Evolutionary conservation across 2,797 vertebrate genomes (phyloP).

Genomic region (Cynodonichthys magdalenae): DNA sequence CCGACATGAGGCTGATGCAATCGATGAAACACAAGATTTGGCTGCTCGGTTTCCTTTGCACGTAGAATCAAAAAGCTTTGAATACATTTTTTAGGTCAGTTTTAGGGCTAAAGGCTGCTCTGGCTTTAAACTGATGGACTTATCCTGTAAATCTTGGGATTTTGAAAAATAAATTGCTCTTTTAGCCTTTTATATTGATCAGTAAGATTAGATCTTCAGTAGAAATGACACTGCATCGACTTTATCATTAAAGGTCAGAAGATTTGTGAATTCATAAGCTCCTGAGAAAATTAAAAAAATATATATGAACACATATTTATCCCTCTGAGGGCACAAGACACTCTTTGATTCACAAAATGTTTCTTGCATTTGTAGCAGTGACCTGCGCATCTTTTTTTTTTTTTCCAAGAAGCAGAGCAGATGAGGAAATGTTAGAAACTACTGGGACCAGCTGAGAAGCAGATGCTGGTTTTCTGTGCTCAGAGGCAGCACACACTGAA

Average conservation of each 20-base stretch:
- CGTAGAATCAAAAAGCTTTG: conserved; percentile 13
- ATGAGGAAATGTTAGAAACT: neutral
- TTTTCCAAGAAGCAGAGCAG: conserved; percentile 6
- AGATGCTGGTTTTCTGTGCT: conserved; percentile 9
- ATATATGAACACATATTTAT: neutral
- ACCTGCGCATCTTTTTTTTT: conserved; percentile 5
- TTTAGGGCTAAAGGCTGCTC: neutral
- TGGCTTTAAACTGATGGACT: conserved; percentile 10
- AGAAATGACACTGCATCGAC: conserved; percentile 1
- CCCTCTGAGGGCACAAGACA: neutral
- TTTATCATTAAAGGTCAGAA: conserved; percentile 1
- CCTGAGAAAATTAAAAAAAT: neutral
- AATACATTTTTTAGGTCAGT: conserved; percentile 7
- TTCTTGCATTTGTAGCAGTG: conserved; percentile 4
- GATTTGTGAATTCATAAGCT: conserved; percentile 2
- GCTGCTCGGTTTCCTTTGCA: conserved; percentile 32
- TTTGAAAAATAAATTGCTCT: conserved; percentile 16
- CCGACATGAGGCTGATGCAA: conserved; percentile 46
- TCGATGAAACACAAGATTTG: conserved; percentile 31
- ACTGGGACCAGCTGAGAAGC: conserved; percentile 11
- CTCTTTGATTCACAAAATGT: conserved; percentile 1
- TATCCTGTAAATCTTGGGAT: conserved; percentile 7
- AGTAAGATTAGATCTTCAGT: conserved; percentile 21
- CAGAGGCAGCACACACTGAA: conserved; percentile 4
- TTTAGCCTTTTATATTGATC: conserved; percentile 21